phyloP scores from a whole-genome alignment of 2,113 vertebrate genomes.

The Casuarius casuarius region DNA sequence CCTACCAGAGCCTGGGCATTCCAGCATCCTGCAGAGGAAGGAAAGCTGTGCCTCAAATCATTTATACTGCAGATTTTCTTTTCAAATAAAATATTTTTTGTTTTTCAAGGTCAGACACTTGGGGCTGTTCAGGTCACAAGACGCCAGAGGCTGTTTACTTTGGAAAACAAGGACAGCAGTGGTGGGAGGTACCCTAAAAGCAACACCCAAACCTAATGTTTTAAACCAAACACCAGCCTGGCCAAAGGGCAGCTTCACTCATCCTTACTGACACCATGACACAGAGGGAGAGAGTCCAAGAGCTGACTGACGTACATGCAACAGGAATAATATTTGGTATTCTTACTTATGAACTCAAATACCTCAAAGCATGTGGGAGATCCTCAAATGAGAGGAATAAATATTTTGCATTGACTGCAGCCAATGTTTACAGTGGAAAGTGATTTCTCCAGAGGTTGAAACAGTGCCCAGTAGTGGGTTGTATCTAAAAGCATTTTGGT shows the following conservation, averaged over 20 bases:
- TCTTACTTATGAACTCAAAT: not conserved
- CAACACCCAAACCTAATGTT: slow-evolving; percentile 4
- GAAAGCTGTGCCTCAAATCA: slow-evolving; percentile 33
- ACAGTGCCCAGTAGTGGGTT: not conserved
- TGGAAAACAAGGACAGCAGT: slow-evolving; percentile 49
- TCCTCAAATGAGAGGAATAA: slow-evolving; percentile 9
- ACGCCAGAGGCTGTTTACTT: slow-evolving; percentile 43
- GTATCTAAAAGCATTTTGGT: not conserved
- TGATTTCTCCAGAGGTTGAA: slow-evolving; percentile 11
- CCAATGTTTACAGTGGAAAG: not conserved
- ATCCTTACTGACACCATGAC: slow-evolving; percentile 24
- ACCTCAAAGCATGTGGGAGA: not conserved
- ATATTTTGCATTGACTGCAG: not conserved
- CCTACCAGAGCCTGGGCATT: slow-evolving; percentile 8
- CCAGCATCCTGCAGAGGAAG: slow-evolving; percentile 37
- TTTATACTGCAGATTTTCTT: slow-evolving; percentile 30
- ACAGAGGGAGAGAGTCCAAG: not conserved
- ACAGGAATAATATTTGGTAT: slow-evolving; percentile 21
- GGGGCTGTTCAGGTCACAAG: slow-evolving; percentile 47
- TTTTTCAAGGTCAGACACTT: slow-evolving; percentile 50
- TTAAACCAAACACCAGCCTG: slow-evolving; percentile 45
- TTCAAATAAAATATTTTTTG: slow-evolving; percentile 51
- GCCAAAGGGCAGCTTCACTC: slow-evolving; percentile 45
- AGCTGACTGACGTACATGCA: not conserved
- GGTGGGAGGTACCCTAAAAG: slow-evolving; percentile 30